Percentiles rank a stretch among this genome's conserved stretches.
These are phyloP conservation scores for Scelioninae gen. 1 DNA, from an alignment of 2,888 invertebrate species.

Conservation along the genomic window DNA sequence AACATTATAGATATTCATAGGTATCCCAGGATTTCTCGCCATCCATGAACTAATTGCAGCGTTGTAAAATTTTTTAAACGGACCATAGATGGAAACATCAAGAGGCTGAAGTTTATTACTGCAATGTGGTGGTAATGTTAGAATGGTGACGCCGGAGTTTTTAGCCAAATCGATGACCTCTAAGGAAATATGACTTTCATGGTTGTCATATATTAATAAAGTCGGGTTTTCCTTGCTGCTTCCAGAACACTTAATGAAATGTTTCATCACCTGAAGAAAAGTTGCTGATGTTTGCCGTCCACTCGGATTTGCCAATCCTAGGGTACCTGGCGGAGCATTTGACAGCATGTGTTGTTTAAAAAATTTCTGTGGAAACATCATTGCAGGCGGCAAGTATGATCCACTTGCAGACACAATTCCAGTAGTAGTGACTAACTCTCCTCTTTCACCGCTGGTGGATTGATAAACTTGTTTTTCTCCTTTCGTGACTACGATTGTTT, in stretches of 20 bases:
- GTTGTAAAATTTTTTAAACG: constrained; percentile 1
- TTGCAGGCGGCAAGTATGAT: constrained; percentile 72
- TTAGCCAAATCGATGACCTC: constrained; percentile 35
- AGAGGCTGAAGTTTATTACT: constrained; percentile 19
- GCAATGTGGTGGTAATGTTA: constrained; percentile 50
- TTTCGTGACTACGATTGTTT: neutral
- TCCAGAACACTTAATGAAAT: constrained; percentile 76
- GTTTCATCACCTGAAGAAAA: constrained; percentile 70
- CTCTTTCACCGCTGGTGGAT: constrained; percentile 79
- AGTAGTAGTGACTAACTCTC: constrained; percentile 78
- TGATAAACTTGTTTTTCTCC: constrained; percentile 8
- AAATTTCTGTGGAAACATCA: constrained; percentile 60
- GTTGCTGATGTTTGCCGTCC: constrained; percentile 65
- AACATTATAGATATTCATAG: constrained; percentile 30
- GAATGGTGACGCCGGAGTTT: constrained; percentile 19
- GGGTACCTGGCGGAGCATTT: constrained; percentile 38
- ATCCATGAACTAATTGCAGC: neutral
- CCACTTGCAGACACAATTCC: constrained; percentile 79
- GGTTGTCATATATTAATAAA: constrained; percentile 51
- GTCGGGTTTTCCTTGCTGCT: constrained; percentile 72
- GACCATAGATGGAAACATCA: neutral
- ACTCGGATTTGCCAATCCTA: constrained; percentile 56
- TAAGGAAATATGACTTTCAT: constrained; percentile 37
- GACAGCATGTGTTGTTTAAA: constrained; percentile 46
- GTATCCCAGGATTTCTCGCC: neutral